These are phyloP conservation scores for Ceryle rudis DNA, from an alignment of 2,797 vertebrate genomes.

Conservation along the genomic window DNA sequence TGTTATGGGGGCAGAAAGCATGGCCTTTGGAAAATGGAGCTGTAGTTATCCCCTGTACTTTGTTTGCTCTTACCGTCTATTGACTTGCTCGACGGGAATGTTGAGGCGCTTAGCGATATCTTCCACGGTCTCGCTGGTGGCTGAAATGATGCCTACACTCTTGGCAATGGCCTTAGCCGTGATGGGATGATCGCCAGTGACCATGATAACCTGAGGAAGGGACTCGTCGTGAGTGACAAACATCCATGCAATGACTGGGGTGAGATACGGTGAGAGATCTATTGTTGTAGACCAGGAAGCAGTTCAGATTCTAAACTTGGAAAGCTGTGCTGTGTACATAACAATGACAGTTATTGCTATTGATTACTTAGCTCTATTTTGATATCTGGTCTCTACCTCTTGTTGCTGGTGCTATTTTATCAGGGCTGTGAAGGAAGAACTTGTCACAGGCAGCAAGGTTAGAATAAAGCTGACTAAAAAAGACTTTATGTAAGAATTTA, in stretches of 20 bases:
- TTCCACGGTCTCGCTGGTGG: constrained; percentile 82
- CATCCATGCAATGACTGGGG: not conserved
- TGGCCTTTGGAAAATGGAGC: not conserved
- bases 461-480: not conserved
- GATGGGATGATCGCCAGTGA: constrained; percentile 84
- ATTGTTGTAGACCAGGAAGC: not conserved
- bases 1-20: fast-evolving
- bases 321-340: not conserved
- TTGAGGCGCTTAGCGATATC: constrained; percentile 82
- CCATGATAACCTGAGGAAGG: constrained; percentile 82
- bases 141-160: constrained; percentile 84
- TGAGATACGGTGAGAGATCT: not conserved
- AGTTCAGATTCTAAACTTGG: not conserved
- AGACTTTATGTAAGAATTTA: not conserved
- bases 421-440: not conserved
- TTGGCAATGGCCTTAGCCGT: constrained; percentile 85
- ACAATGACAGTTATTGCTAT: not conserved
- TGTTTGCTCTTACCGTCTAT: constrained; percentile 71
- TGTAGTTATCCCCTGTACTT: fast-evolving
- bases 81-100: constrained; percentile 78
- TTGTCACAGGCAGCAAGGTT: not conserved
- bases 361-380: not conserved
- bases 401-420: not conserved
- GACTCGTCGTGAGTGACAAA: not conserved
- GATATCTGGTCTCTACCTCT: not conserved